Evolutionary conservation across 2,888 invertebrate genomes (phyloP).

Genomic region (Baronia brevicornis): DNA sequence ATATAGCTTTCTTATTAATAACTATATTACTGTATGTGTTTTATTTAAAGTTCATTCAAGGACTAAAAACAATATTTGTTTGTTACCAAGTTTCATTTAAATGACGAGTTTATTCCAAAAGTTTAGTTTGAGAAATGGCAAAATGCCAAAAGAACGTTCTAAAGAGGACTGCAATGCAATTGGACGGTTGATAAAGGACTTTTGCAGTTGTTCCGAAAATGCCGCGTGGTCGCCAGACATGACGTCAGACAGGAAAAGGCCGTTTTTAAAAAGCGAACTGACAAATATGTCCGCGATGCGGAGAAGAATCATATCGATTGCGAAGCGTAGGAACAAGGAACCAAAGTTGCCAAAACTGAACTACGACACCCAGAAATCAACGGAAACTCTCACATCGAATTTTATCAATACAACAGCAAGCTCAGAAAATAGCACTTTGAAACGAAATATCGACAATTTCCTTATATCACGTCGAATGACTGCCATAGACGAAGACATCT

Average conservation of each 20-base stretch:
- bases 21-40: not conserved
- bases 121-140: constrained; percentile 24
- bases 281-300: constrained; percentile 68
- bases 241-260: constrained; percentile 57
- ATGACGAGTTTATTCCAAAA: constrained; percentile 16
- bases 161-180: constrained; percentile 62
- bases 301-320: constrained; percentile 57
- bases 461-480: constrained; percentile 56
- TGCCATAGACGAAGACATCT: constrained; percentile 59
- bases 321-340: constrained; percentile 51
- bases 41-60: not conserved
- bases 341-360: constrained; percentile 44
- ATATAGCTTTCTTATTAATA: too few relatives aligned
- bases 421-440: constrained; percentile 55
- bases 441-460: constrained; percentile 59
- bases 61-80: too few relatives aligned
- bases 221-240: constrained; percentile 71
- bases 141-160: constrained; percentile 55
- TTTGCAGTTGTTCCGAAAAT: constrained; percentile 70
- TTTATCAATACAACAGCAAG: constrained; percentile 56
- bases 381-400: constrained; percentile 53
- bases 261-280: constrained; percentile 61
- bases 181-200: constrained; percentile 62
- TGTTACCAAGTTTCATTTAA: too few relatives aligned
- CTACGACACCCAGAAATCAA: constrained; percentile 26